Evolutionary conservation across 2,888 invertebrate species (phyloP).

Genomic region (Lasioglossum villosulum): DNA sequence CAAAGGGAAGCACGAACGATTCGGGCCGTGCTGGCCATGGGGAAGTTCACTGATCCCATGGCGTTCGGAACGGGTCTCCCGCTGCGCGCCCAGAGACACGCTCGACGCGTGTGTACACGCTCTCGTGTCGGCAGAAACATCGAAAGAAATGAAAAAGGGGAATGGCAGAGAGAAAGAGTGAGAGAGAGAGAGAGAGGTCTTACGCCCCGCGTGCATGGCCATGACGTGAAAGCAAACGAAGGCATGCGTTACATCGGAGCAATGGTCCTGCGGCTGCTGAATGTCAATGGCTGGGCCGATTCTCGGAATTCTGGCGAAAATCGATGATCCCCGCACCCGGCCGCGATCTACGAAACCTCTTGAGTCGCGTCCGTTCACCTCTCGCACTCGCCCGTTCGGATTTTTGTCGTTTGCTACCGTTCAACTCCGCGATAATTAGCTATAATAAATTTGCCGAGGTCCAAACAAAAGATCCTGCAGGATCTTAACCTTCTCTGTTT

Average conservation of each 20-base stretch:
- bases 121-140: slow-evolving; percentile 18
- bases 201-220: slow-evolving; percentile 58
- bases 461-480: background rate
- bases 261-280: slow-evolving; percentile 52
- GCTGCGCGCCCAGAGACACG: slow-evolving; percentile 15
- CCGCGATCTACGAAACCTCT: slow-evolving; percentile 28
- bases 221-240: slow-evolving; percentile 71
- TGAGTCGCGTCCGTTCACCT: slow-evolving; percentile 43
- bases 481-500: too few species aligned
- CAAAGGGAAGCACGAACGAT: slow-evolving; percentile 51
- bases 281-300: slow-evolving; percentile 62
- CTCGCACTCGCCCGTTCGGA: background rate
- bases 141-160: slow-evolving; percentile 7
- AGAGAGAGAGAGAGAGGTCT: slow-evolving; percentile 32
- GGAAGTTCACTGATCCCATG: slow-evolving; percentile 73
- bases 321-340: slow-evolving; percentile 47
- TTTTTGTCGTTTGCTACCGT: background rate
- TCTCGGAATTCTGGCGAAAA: slow-evolving; percentile 56
- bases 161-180: slow-evolving; percentile 1
- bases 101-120: slow-evolving; percentile 3
- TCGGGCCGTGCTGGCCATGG: slow-evolving; percentile 68
- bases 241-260: slow-evolving; percentile 62
- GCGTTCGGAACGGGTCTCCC: slow-evolving; percentile 52
- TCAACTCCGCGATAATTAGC: too few species aligned
- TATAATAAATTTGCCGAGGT: too few species aligned